phyloP scores from a whole-genome alignment of 1,140 invertebrate genomes.

The Sminthurinus signatus region DNA sequence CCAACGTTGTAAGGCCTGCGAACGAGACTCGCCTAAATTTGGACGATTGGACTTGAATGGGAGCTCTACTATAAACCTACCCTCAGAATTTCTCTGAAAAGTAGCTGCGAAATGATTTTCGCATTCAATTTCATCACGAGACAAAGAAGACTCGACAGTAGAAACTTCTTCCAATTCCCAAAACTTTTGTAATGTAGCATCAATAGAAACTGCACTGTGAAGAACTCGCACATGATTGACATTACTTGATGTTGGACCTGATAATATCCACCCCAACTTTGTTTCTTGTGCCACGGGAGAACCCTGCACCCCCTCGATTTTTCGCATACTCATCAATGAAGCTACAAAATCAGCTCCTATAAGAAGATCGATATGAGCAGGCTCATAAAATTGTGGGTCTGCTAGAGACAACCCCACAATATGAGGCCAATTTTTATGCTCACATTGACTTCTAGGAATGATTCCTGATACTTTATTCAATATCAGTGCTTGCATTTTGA shows the following conservation, averaged over 20 bases:
- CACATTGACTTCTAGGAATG: not conserved
- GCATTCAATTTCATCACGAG: conserved; percentile 28
- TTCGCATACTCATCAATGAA: not conserved
- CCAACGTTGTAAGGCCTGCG: conserved; percentile 32
- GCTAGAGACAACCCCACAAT: not conserved
- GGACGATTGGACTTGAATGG: conserved; percentile 36
- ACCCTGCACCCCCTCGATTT: not conserved
- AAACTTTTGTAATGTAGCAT: conserved; percentile 36
- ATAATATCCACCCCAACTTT: conserved; percentile 9
- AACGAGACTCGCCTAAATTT: conserved; percentile 26
- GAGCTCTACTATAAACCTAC: conserved; percentile 36
- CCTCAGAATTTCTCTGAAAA: conserved; percentile 20
- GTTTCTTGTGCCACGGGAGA: not conserved
- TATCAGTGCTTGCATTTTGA: not conserved
- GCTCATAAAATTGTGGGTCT: conserved; percentile 7
- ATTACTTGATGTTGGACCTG: not conserved
- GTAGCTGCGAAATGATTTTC: conserved; percentile 39
- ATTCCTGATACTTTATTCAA: not conserved
- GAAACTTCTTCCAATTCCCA: conserved; percentile 42
- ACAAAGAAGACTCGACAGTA: not conserved
- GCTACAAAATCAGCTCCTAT: conserved; percentile 2
- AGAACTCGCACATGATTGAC: not conserved
- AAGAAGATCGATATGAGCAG: conserved; percentile 1
- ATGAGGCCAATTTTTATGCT: not conserved
- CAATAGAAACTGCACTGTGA: not conserved